These are phyloP conservation scores for Telmatochromis sp. DNA, from an alignment of 2,113 vertebrate species.

Conservation along the genomic window DNA sequence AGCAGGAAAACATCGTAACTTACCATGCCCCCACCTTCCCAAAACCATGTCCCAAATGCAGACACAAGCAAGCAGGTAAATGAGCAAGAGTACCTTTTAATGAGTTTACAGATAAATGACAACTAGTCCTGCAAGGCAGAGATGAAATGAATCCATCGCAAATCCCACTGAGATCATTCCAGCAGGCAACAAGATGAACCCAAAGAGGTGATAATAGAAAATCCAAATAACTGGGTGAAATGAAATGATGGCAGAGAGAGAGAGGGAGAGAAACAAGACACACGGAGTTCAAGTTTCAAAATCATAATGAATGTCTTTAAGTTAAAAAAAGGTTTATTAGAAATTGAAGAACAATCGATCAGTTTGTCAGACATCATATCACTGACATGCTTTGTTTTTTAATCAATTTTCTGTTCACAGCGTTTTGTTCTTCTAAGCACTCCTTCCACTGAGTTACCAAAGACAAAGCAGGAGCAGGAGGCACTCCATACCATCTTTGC, in stretches of 20 bases:
- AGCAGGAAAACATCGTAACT: not conserved
- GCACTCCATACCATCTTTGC: constrained; percentile 52
- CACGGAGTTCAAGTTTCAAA: not conserved
- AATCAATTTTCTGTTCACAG: constrained; percentile 9
- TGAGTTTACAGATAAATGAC: not conserved
- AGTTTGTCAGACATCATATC: not conserved
- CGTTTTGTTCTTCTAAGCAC: constrained; percentile 57
- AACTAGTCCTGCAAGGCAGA: not conserved
- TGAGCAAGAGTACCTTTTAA: not conserved
- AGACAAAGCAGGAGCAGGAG: constrained; percentile 61
- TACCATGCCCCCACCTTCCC: not conserved
- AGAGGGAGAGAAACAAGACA: not conserved
- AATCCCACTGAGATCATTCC: not conserved
- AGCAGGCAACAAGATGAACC: not conserved
- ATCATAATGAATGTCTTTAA: not conserved
- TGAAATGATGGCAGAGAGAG: not conserved
- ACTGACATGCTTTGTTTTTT: not conserved
- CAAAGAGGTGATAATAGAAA: not conserved
- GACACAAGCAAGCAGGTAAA: not conserved
- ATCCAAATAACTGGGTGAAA: not conserved
- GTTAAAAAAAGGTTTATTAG: not conserved
- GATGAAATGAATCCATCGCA: not conserved
- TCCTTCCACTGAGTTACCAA: constrained; percentile 64
- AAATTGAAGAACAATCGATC: not conserved
- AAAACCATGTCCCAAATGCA: not conserved